Base-by-base conservation (phyloP, 2,888 invertebrate species). In the Drosophila stalkeri region DNA sequence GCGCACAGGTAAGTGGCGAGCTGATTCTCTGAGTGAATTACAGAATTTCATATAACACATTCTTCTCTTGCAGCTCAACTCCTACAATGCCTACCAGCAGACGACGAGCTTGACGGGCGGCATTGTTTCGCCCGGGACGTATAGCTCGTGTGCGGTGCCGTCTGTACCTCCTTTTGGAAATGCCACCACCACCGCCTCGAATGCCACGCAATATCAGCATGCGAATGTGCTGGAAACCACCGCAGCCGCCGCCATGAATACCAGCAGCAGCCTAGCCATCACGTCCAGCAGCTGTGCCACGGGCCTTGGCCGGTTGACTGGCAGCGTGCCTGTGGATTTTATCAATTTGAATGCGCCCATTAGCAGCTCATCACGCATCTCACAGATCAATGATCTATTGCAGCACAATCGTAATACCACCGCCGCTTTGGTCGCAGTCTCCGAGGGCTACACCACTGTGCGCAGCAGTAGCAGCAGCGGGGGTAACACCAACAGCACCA, bases 351-450 rank as follows among this genome's bases (percentile, higher is more conserved):
- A 87, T 72, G 77, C 92, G 27, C 91, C 92, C 35, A 79, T 89
- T 49, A 81, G 89, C 71, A 92, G 92, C 72, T 92, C 92, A 65
- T 89, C 91, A 51, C 90, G 92, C 52, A 74, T 93, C 20, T 91
- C 92, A n/a, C 92, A 91, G 74, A 92, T 93, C 37, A 92, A 92
- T 72, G 91, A 93, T 87, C 82, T 93, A 64, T 68, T 93, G 59
- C 92, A 92, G 69, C 92, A 91, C 68, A 93, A 91, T 90, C 92
- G 93, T 3, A 92, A 88, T 77, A 90, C 92, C 20, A 90, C 91
- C n/a, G 83, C 90, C 43, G 91, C 92, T 6, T 67, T 91, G 57
- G 90, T 92, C 33, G 92, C 91, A 23, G 89, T 92, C 52, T 81
- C 91, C 11, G 82, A 91, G 62, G 62, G 72, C 6, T 87, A 80